Conservation (phyloP, 2,113 vertebrate genomes). For the Atherinomorus stipes region DNA sequence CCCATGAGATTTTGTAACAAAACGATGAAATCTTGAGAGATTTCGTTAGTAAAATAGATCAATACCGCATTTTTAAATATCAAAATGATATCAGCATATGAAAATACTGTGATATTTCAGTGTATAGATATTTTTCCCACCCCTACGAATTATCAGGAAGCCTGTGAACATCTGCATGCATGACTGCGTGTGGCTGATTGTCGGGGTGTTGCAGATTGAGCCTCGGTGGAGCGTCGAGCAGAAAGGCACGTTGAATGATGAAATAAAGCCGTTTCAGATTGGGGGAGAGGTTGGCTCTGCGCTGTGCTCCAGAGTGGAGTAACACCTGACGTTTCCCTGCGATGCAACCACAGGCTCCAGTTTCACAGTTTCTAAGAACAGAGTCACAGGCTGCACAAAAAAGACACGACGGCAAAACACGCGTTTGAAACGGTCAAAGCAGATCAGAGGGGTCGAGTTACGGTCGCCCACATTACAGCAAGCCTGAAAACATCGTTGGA, state of each 20-base stretch:
- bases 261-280: conserved; percentile 25
- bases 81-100: too few species aligned
- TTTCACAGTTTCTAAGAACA: conserved; percentile 59
- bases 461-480: not conserved
- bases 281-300: conserved; percentile 27
- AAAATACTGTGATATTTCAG: too few species aligned
- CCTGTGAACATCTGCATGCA: not conserved
- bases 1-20: too few species aligned
- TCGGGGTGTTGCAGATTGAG: conserved; percentile 31
- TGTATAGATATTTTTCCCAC: too few species aligned
- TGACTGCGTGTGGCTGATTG: conserved; percentile 44
- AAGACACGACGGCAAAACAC: conserved; percentile 5
- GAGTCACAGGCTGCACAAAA: conserved; percentile 3
- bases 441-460: not conserved
- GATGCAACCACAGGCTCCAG: conserved; percentile 17
- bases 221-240: conserved; percentile 31
- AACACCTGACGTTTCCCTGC: conserved; percentile 31
- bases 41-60: too few species aligned
- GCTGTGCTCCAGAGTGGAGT: conserved; percentile 26
- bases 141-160: too few species aligned
- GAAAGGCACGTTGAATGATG: conserved; percentile 64
- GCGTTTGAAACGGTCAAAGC: conserved; percentile 5
- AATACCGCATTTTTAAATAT: too few species aligned
- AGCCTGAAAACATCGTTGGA: not conserved
- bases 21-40: too few species aligned